Evolutionary conservation across 1,140 invertebrate species (phyloP), one percentile per base, ranked within the genome.

Genomic region (Probaryconus sp.): DNA sequence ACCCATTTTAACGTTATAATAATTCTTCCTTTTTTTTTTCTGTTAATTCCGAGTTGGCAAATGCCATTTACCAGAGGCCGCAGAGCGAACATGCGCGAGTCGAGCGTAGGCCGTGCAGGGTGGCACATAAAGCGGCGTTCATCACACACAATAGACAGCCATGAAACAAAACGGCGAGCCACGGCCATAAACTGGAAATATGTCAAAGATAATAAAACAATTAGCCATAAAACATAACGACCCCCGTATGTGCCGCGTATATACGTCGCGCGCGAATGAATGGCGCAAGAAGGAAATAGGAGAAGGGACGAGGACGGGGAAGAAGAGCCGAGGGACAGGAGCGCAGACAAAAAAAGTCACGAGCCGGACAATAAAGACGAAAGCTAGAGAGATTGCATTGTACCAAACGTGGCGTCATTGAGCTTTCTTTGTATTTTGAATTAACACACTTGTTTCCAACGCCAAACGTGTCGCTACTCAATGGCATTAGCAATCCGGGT

Each of bases 201-300:
- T 87, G 86, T 88, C 86, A 87, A 88, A 87, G 87, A 87, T 88
- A 87, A 87, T 87, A 88, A 88, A 88, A 88, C 85, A 88, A 88
- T 88, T 88, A 87, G 85, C 86, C 84, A 87, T 88, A 88, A 88
- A 88, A 87, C 84, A 83, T 88, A 88, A 87, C 86, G 85, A 86
- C 85, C 82, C 83, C 81, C 84, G 80, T 84, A 84, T 81, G 81
- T 78, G 76, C 77, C 78, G 58, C 24, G 26, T 42, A 76, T 84
- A 81, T 81, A 83, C 68, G 51, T 74, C 61, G 56, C 61, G 55
- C 78, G 71, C 71, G 64, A 72, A 60, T 77, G 67, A 42, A 77
- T 51, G 79, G 50, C 67, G 63, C 45, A 70, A 58, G 61, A 71
- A 48, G 65, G 33, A 63, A 63, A 60, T 55, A 18, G 45, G 47